These are phyloP conservation scores for Idaea straminata DNA, from an alignment of 2,888 invertebrate genomes.

Conservation along the genomic window DNA sequence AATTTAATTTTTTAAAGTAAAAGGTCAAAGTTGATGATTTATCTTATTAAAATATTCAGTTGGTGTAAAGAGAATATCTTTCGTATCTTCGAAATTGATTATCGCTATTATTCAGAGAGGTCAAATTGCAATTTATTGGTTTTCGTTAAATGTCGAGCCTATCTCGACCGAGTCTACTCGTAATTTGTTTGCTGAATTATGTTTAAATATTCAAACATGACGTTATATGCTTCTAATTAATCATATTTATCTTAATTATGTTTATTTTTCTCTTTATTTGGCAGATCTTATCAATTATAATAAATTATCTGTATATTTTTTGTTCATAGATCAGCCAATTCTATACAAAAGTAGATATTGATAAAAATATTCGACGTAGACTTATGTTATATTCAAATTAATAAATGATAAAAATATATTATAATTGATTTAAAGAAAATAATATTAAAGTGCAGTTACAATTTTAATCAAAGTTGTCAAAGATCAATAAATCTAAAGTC, in stretches of 20 bases:
- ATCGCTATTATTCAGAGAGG: conserved; percentile 32
- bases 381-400: too few species aligned
- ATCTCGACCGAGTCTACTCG: conserved; percentile 21
- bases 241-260: neutral
- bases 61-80: conserved; percentile 37
- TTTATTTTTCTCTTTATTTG: neutral
- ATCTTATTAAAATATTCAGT: conserved; percentile 44
- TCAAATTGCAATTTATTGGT: conserved; percentile 31
- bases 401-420: too few species aligned
- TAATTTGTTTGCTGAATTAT: conserved; percentile 27
- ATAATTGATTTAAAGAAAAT: too few species aligned
- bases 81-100: conserved; percentile 36
- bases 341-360: neutral
- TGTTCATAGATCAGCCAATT: neutral
- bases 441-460: too few species aligned
- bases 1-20: conserved; percentile 49
- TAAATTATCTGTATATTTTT: neutral
- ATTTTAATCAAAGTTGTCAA: neutral
- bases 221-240: neutral
- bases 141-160: conserved; percentile 22
- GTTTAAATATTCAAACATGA: conserved; percentile 1
- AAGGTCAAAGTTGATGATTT: conserved; percentile 61
- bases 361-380: neutral
- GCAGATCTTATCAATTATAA: conserved; percentile 30
- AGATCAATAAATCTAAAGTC: neutral